Conservation (phyloP, 1,140 invertebrate genomes). For the Catajapyx aquilonaris region DNA sequence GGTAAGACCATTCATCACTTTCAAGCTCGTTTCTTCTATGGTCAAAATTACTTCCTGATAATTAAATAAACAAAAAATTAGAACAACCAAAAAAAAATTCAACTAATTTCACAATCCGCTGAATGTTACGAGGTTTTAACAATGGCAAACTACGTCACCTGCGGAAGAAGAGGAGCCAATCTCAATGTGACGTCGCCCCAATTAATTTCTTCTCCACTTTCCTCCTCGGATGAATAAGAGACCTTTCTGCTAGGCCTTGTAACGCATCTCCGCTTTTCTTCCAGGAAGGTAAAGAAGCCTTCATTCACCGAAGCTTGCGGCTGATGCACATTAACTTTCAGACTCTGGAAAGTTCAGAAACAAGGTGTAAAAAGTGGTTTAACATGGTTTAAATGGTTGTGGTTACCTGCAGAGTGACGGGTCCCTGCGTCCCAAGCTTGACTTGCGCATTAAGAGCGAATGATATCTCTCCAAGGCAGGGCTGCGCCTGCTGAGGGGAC, state of each 20-base stretch:
- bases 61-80: conserved; percentile 27
- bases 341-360: conserved; percentile 35
- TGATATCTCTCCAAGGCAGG: conserved; percentile 41
- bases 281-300: conserved; percentile 35
- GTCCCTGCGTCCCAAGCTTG: conserved; percentile 46
- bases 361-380: conserved; percentile 12
- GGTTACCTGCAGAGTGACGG: conserved; percentile 49
- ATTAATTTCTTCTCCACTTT: conserved; percentile 3
- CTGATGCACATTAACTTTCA: conserved; percentile 43
- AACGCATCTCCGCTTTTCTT: conserved; percentile 16
- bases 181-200: conserved; percentile 22
- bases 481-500: conserved; percentile 13
- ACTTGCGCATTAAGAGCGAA: conserved; percentile 52
- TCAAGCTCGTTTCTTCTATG: conserved; percentile 42
- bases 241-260: conserved; percentile 1
- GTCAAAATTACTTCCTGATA: conserved; percentile 24
- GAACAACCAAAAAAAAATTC: conserved; percentile 1
- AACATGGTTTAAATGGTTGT: background rate
- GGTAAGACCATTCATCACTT: conserved; percentile 32
- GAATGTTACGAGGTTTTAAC: conserved; percentile 4
- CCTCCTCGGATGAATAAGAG: conserved; percentile 3
- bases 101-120: conserved; percentile 7
- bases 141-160: conserved; percentile 24
- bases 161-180: conserved; percentile 47
- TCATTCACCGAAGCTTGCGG: conserved; percentile 40